Evolutionary conservation across 2,113 vertebrate species (phyloP), one percentile per base, ranked within the genome.

Genomic region (Nannobrachium achirus): DNA sequence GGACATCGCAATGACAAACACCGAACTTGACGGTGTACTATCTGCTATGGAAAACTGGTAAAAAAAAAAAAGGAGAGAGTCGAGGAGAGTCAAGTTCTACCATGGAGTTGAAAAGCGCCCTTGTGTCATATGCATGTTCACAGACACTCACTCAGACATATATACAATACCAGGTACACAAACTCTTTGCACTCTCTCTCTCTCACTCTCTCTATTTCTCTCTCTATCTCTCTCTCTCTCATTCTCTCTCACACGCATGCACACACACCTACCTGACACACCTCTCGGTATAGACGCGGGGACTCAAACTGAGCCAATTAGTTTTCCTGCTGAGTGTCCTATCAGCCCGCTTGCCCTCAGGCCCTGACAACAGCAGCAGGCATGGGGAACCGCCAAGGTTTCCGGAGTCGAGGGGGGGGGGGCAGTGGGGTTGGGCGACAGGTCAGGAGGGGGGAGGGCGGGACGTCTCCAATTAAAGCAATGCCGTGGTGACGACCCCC

Each of bases 221-320:
- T 1, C 25, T 33, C 25, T 1, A 33, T 33, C 25, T 4, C 25
- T 2, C 25, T 1, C 25, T 33, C 25, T 1, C 25, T 33, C 25
- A 2, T 5, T 33, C 25, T 1, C 25, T 33, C 65, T 60, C 60
- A 66, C 50, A 48, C 45, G 16, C 53, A 13, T 8, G 8, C 44
- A 46, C 5, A 46, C 44, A 46, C 25, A 13, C 75, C 84, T 56
- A 88, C 81, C 81, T 86, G 75, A 66, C 65, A 20, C 56, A 84
- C 78, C 89, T 91, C 87, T 89, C 80, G 87, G 89, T 88, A 82
- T 72, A 87, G 84, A 92, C 89, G 88, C 83, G 81, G 88, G 86
- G 89, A 33, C 85, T 92, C 92, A 92, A 89, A 93, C 92, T 85
- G 88, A 93, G 91, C 85, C 90, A 95, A 93, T 94, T 95, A 94